phyloP scores from a whole-genome alignment of 2,113 vertebrate genomes.

The Leucosticte australis region DNA sequence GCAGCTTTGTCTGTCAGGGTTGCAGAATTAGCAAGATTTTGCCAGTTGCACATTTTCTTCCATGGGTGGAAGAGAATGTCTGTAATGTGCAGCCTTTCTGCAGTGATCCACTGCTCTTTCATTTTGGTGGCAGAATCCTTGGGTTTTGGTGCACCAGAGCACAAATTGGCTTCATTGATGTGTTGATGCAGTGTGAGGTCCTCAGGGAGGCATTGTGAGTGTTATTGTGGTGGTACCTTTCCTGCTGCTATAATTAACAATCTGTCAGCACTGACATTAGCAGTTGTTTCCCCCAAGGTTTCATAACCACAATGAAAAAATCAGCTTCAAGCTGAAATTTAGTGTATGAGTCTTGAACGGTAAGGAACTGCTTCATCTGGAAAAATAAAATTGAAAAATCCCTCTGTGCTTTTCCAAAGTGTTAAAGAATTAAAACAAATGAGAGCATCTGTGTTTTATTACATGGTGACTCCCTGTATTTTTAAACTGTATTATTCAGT shows the following conservation, averaged over 20 bases:
- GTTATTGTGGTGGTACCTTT: not conserved
- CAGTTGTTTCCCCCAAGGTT: conserved; percentile 27
- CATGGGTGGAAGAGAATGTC: not conserved
- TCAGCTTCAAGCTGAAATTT: not conserved
- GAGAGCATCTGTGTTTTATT: not conserved
- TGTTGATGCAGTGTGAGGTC: not conserved
- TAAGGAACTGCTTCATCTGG: not conserved
- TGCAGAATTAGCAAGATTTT: not conserved
- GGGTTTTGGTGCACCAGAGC: not conserved
- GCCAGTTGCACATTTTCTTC: not conserved
- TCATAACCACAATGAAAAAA: not conserved
- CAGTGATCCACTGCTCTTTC: not conserved
- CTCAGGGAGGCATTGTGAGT: not conserved
- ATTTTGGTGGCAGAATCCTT: not conserved
- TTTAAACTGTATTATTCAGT: not conserved
- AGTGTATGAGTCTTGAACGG: not conserved
- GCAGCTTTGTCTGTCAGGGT: not conserved
- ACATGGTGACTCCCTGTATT: not conserved
- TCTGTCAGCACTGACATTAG: conserved; percentile 27
- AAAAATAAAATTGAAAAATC: not conserved
- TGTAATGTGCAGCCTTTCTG: not conserved
- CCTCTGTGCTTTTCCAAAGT: not conserved
- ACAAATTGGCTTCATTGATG: not conserved
- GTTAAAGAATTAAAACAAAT: not conserved
- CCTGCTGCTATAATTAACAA: conserved; percentile 14